These are phyloP conservation scores for Paracentrotus lividus DNA, from an alignment of 53 echinoderm and acorn worm species.

Conservation along the genomic window DNA sequence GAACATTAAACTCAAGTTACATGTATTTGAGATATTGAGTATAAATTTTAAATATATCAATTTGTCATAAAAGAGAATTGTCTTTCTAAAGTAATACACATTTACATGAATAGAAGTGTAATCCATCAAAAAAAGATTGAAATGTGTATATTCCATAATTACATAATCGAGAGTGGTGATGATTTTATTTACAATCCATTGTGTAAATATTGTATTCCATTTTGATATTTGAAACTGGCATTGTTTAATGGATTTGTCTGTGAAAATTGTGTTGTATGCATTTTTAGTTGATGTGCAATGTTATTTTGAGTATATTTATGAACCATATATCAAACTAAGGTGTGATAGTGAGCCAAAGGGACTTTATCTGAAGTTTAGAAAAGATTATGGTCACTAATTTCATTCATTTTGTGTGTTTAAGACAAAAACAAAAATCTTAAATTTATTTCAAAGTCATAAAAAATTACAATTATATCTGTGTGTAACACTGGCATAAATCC, in stretches of 20 bases:
- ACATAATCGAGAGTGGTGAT: not conserved
- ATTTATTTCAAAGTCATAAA: too few relatives aligned
- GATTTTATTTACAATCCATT: not conserved
- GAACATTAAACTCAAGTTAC: too few relatives aligned
- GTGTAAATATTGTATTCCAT: not conserved
- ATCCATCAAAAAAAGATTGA: not conserved
- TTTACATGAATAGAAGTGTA: too few relatives aligned
- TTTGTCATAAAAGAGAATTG: not conserved
- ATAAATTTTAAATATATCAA: too few relatives aligned
- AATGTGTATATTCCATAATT: not conserved
- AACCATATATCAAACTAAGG: not conserved
- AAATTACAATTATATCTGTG: too few relatives aligned
- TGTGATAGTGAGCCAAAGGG: not conserved
- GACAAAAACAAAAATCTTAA: too few relatives aligned
- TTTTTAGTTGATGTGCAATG: not conserved
- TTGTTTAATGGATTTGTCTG: not conserved
- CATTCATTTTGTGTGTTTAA: not conserved
- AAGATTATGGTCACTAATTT: not conserved
- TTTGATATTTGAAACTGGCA: not conserved
- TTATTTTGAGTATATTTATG: not conserved
- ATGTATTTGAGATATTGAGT: too few relatives aligned
- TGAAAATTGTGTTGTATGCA: not conserved
- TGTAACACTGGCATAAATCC: too few relatives aligned
- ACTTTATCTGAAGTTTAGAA: not conserved
- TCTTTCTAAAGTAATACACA: not conserved